Conservation (phyloP, 2,113 vertebrate genomes). For the Triplophysa tibetana region DNA sequence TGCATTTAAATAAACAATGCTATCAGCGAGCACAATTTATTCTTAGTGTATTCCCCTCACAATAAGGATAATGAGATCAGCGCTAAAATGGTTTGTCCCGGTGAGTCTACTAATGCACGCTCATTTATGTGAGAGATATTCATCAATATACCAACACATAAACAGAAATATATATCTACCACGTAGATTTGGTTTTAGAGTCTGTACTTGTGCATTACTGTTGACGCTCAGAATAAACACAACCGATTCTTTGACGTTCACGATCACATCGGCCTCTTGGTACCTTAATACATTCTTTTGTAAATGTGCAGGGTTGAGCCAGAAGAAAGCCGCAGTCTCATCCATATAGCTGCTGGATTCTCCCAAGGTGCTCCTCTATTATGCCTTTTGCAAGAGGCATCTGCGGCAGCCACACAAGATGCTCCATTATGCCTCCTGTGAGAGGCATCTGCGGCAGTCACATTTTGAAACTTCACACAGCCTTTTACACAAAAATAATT, state of each 20-base stretch:
- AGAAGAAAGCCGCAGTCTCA: slow-evolving; percentile 47
- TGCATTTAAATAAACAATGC: background rate
- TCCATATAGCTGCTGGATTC: slow-evolving; percentile 46
- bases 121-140: slow-evolving; percentile 44
- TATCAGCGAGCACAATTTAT: background rate
- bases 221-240: slow-evolving; percentile 39
- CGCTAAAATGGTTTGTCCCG: slow-evolving; percentile 34
- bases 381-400: slow-evolving; percentile 54
- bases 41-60: background rate
- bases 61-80: slow-evolving; percentile 48
- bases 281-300: slow-evolving; percentile 49
- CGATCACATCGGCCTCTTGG: slow-evolving; percentile 41
- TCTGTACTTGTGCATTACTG: slow-evolving; percentile 35
- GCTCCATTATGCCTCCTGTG: slow-evolving; percentile 53
- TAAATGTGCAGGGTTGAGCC: slow-evolving; percentile 45
- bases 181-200: slow-evolving; percentile 25
- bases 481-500: slow-evolving; percentile 58
- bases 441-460: slow-evolving; percentile 54
- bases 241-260: slow-evolving; percentile 39
- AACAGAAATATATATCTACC: background rate
- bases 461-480: slow-evolving; percentile 57
- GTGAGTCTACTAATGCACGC: slow-evolving; percentile 46
- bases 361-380: slow-evolving; percentile 57
- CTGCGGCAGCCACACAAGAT: slow-evolving; percentile 51
- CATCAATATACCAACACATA: background rate